Evolutionary conservation across 1,140 invertebrate genomes (phyloP).

Genomic region (Platorchestia sp.): DNA sequence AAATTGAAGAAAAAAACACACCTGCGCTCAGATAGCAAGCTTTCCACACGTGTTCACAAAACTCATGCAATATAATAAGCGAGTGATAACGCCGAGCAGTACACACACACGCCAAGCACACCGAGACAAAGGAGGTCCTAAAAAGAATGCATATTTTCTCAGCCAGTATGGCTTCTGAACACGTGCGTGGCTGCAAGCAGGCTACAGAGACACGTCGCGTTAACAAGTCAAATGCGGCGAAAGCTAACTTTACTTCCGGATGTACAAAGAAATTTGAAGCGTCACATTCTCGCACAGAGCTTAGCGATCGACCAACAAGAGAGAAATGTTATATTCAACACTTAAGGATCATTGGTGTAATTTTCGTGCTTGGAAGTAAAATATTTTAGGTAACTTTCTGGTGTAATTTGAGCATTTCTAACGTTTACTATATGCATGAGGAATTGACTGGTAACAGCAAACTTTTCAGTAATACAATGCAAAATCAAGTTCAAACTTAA

Average conservation of each 20-base stretch:
- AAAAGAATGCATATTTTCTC: neutral
- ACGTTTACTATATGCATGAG: neutral
- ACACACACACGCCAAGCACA: neutral
- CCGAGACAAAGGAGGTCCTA: neutral
- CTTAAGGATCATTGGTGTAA: neutral
- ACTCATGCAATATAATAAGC: neutral
- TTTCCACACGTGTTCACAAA: neutral
- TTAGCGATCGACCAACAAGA: neutral
- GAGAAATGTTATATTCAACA: too few relatives aligned
- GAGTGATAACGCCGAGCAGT: neutral
- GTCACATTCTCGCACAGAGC: neutral
- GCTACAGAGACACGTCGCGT: neutral
- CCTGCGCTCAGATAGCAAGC: neutral
- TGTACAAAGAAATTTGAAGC: neutral
- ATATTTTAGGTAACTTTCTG: neutral
- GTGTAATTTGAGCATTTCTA: neutral
- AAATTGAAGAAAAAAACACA: neutral
- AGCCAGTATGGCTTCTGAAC: neutral
- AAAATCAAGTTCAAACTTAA: neutral
- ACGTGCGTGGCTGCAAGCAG: neutral
- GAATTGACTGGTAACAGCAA: neutral
- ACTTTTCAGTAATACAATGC: neutral
- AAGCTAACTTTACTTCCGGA: neutral
- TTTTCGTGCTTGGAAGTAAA: neutral
- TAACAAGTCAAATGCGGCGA: neutral